A percentile compares a stretch with the other conserved stretches of the same genome.
phyloP scores from a whole-genome alignment of 2,113 vertebrate species.

The Microtus pennsylvanicus region DNA sequence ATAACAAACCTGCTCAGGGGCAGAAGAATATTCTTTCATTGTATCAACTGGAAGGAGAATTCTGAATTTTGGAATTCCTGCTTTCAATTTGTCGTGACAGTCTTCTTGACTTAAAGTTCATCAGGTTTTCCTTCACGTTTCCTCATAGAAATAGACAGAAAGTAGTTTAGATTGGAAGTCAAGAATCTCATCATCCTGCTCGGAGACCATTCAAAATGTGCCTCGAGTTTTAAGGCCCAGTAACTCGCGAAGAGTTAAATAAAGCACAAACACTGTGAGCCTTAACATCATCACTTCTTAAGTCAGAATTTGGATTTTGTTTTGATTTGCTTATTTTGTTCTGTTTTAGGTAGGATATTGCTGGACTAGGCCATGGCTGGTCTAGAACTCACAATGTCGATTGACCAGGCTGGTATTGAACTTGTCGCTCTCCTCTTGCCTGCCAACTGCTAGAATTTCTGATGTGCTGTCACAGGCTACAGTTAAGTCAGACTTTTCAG shows the following conservation, averaged over 20 bases:
- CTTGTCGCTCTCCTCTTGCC: neutral
- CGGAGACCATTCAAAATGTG: neutral
- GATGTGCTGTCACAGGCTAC: neutral
- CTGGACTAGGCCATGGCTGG: neutral
- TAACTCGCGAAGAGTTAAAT: neutral
- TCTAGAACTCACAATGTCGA: neutral
- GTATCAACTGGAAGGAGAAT: slow-evolving; percentile 36
- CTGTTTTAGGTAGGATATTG: neutral
- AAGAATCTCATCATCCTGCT: neutral
- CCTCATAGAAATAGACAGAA: slow-evolving; percentile 9
- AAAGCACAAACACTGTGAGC: neutral
- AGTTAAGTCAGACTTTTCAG: slow-evolving; percentile 66
- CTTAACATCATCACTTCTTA: slow-evolving; percentile 30
- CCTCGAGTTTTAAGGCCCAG: neutral
- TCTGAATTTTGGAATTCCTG: slow-evolving; percentile 4
- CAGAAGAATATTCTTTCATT: slow-evolving; percentile 20
- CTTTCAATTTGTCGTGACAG: slow-evolving; percentile 28
- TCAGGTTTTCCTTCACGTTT: slow-evolving; percentile 40
- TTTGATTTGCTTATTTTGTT: neutral
- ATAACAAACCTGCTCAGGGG: neutral
- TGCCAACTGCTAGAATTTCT: neutral
- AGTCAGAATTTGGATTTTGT: slow-evolving; percentile 38
- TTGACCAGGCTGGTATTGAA: neutral
- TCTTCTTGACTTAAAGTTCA: neutral
- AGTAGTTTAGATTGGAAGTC: neutral